Percentiles rank a stretch among this genome's conserved stretches.
Evolutionary conservation across 2,888 invertebrate genomes (phyloP).

Genomic region (Napeogenes inachia): DNA sequence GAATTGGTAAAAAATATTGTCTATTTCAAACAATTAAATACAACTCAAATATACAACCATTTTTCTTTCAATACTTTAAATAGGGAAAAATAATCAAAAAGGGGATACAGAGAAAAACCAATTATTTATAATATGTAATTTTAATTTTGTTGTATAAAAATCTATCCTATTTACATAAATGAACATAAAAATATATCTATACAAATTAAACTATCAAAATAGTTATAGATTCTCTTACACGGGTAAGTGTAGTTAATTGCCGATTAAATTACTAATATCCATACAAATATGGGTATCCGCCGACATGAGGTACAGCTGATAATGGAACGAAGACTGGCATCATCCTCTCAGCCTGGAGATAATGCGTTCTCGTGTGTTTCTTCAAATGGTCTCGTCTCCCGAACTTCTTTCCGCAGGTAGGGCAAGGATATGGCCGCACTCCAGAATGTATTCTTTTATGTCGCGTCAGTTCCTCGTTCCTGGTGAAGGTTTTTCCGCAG

Average conservation of each 20-base stretch:
- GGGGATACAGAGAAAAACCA: no score
- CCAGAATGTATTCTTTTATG: constrained; percentile 94
- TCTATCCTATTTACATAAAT: background rate
- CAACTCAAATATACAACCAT: no score
- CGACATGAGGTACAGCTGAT: constrained; percentile 68
- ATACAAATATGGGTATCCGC: constrained; percentile 73
- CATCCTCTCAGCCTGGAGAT: constrained; percentile 78
- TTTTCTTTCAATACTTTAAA: no score
- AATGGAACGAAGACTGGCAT: constrained; percentile 79
- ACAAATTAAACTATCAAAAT: background rate
- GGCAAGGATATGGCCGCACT: constrained; percentile 89
- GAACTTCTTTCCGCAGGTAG: constrained; percentile 93
- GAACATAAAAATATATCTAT: no score
- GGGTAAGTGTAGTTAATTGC: background rate
- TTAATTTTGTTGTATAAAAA: constrained; percentile 4
- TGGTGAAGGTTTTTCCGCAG: constrained; percentile 93
- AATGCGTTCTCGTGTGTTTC: constrained; percentile 94
- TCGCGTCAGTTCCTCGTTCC: constrained; percentile 94
- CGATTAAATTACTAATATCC: constrained; percentile 57
- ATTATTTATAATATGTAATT: background rate
- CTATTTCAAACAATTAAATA: no score
- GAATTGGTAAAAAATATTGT: no score
- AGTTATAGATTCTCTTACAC: background rate
- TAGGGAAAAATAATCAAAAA: no score
- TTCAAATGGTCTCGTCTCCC: constrained; percentile 96